phyloP scores from a whole-genome alignment of 2,888 invertebrate species.

The Troilus luridus region DNA sequence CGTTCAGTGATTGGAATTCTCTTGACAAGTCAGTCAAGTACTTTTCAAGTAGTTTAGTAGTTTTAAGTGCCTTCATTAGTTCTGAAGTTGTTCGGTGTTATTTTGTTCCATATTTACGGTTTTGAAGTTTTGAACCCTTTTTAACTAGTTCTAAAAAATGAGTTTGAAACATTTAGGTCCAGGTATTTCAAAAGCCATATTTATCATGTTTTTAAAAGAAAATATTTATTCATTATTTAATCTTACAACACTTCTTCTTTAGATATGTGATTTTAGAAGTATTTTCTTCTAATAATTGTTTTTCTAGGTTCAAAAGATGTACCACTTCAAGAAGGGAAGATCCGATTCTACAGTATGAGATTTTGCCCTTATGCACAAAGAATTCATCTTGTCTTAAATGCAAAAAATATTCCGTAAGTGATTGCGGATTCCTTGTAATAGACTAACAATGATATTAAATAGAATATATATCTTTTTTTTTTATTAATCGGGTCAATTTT shows the following conservation, averaged over 20 bases:
- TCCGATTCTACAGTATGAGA: constrained; percentile 85
- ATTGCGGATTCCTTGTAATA: not conserved
- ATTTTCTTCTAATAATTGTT: not conserved
- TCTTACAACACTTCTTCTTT: not conserved
- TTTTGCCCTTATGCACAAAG: constrained; percentile 89
- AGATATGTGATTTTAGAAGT: not conserved
- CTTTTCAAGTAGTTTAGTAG: not conserved
- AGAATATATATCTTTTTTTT: not conserved
- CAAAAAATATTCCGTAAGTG: constrained; percentile 80
- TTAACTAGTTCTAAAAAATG: not conserved
- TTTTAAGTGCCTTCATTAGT: not conserved
- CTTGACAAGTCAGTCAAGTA: not conserved
- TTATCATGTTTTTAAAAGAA: not conserved
- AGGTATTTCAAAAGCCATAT: not conserved
- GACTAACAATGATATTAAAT: not conserved
- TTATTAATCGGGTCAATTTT: not conserved
- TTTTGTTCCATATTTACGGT: not conserved
- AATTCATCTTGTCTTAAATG: constrained; percentile 81
- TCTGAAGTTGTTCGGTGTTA: not conserved
- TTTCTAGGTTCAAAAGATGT: constrained; percentile 78
- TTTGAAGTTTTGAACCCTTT: not conserved
- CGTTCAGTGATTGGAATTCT: not conserved
- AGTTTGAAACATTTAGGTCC: constrained; percentile 49
- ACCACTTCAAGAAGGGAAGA: constrained; percentile 74
- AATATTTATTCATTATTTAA: not conserved